Base-by-base conservation (phyloP, 2,113 vertebrate species). In the Eubucco bourcierii region DNA sequence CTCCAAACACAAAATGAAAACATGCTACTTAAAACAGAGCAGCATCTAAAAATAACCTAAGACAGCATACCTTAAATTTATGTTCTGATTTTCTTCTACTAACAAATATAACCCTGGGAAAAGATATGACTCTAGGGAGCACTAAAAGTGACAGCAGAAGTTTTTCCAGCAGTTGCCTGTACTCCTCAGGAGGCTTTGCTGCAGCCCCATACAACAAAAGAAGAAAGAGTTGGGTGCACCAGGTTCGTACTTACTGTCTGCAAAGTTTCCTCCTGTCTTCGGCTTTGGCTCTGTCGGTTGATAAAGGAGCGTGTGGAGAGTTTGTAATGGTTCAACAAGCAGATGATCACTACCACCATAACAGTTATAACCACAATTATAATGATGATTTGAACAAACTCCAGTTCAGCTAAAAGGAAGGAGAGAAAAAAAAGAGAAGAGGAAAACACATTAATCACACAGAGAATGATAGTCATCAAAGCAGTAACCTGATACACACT, bases 331-430 rank as follows among this genome's bases (percentile, higher is more conserved):
- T 99, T 99, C 96, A 99, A 98, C 97, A 99, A 97, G 97, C 99
- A 99, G 97, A 99, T 98, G 96, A 99, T 98, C 89, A 99, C 99
- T 93, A 99, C 98, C 72, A 99, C 98, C 99, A 99, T 99, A 98
- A 99, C 99, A 29, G 99, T 99, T 98, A 99, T 99, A 96, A 99
- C 99, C 97, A 99, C 99, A 15, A 99, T 98, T 90, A 99, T 98
- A 95, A 99, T 98, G 97, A 99, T 97, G 95, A 99, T 99, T 97
- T 99, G 99, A 97, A 99, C 98, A 92, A 99, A 99, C 97, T 99
- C 99, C 98, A 99, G 98, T 98, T 99, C 99, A 98, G 99, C 99
- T 99, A 97, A 46, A 87, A 95, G 9, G 72, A 41, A 97, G n/a
- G 67, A 75, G 25, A 34, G 37, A 58, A 60, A 72, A 29, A 21